These are phyloP conservation scores for Anhinga rufa DNA, from an alignment of 2,113 vertebrate genomes.

Conservation along the genomic window DNA sequence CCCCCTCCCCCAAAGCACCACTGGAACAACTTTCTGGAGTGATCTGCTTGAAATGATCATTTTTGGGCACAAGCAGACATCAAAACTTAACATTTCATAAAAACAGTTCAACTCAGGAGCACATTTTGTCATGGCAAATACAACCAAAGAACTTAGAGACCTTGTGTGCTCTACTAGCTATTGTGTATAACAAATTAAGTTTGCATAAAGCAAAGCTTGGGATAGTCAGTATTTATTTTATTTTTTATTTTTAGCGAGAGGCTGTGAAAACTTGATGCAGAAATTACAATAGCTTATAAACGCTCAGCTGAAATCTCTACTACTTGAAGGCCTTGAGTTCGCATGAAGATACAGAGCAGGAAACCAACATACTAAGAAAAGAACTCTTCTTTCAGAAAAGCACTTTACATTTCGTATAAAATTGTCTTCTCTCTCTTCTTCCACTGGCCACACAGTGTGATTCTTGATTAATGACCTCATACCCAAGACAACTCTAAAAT, in stretches of 20 bases:
- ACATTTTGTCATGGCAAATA: neutral
- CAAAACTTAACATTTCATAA: slow-evolving; percentile 5
- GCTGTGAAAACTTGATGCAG: neutral
- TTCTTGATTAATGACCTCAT: neutral
- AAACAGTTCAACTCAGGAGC: neutral
- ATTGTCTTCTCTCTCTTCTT: neutral
- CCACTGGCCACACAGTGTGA: neutral
- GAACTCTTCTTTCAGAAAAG: neutral
- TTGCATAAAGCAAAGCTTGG: neutral
- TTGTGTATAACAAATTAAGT: neutral
- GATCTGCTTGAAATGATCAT: slow-evolving; percentile 9
- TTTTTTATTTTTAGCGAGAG: neutral
- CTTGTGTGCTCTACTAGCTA: neutral
- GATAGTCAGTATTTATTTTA: neutral
- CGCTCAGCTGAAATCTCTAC: neutral
- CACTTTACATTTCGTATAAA: neutral
- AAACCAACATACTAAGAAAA: neutral
- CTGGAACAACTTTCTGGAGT: slow-evolving; percentile 49
- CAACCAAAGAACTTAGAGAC: neutral
- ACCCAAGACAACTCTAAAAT: neutral
- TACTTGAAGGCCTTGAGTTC: neutral
- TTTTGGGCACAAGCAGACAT: slow-evolving; percentile 14
- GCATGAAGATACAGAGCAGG: neutral
- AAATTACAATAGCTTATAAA: neutral
- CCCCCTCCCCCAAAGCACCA: slow-evolving; percentile 37